Base-by-base conservation (phyloP, 2,797 vertebrate genomes). In the Yasuhikotakia modesta region DNA sequence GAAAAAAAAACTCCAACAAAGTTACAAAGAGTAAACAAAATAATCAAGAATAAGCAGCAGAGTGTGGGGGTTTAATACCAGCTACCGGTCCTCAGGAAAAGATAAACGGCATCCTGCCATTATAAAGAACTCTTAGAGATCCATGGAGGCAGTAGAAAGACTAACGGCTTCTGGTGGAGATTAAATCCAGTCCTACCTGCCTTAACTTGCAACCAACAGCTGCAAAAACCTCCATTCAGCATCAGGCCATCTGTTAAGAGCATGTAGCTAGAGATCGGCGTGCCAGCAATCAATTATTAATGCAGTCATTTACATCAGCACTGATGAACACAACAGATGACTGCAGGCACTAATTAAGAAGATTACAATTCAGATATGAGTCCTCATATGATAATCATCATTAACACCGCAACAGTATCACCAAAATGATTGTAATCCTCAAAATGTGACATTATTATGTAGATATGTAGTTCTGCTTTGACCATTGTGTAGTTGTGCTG, bases 301-400 rank as follows among this genome's bases (percentile, higher is more conserved):
- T 70, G 60, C 60, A 78, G 73, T 71, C 70, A 81, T 78, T 80
- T 83, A 80, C 79, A 75, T 73, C 19, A 58, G 24, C 30, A 32
- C 65, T 21, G 71, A 78, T 78, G 75, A 81, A 71, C 70, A 50
- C 70, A 80, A 78, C 82, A 83, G 70, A 76, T 83, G 81, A 80
- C 65, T 53, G 53, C 69, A 6, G 60, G 66, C 75, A 14, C 64
- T 73, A 68, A 61, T 66, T 69, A 67, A 69, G 66, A 52, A 68
- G 43, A 73, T 73, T 43, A 65, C 70, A 73, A 78, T 73, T 78
- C 79, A 77, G 55, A 70, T 66, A 65, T 46, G 52, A 64, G 12
- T 58, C 70, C 53, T 66, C 70, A 22, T 63, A 64, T 76, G 60
- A 70, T 77, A 69, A 70, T 77, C 75, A 77, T 32, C 73, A 76